Conservation (phyloP, 2,888 invertebrate genomes). For the Proisotoma minuta region DNA sequence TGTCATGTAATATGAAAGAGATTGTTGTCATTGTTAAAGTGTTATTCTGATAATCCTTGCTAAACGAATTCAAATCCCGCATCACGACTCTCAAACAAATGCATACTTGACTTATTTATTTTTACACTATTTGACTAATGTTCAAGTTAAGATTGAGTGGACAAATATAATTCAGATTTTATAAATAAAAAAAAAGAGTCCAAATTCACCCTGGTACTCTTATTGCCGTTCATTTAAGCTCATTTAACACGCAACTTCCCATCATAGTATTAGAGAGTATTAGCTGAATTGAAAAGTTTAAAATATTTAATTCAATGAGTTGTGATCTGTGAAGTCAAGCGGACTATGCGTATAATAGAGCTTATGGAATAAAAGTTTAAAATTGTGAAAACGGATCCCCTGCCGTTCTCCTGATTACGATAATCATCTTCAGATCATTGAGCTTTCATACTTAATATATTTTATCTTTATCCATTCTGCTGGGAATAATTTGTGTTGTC, state of each 20-base stretch:
- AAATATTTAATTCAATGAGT: too few relatives aligned
- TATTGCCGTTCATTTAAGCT: too few relatives aligned
- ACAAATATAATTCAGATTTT: too few relatives aligned
- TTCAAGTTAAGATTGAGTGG: too few relatives aligned
- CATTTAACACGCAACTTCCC: too few relatives aligned
- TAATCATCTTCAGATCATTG: conserved; percentile 11
- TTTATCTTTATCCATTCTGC: not conserved
- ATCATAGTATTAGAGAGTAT: too few relatives aligned
- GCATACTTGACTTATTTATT: too few relatives aligned
- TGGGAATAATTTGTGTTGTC: conserved; percentile 15
- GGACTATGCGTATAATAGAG: too few relatives aligned
- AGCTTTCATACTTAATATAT: not conserved
- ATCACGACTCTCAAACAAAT: not conserved
- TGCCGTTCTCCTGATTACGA: not conserved
- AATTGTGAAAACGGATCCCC: conserved; percentile 9
- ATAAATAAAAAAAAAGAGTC: not conserved
- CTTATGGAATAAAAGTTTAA: not conserved
- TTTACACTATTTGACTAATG: too few relatives aligned
- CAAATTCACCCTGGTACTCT: not conserved
- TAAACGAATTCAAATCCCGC: not conserved
- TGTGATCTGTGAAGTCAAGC: too few relatives aligned
- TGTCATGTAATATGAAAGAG: not conserved
- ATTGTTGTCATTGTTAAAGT: not conserved
- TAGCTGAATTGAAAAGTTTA: too few relatives aligned
- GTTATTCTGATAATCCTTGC: not conserved